These are phyloP conservation scores for Parotia lawesii DNA, from an alignment of 2,113 vertebrate species.

Conservation along the genomic window DNA sequence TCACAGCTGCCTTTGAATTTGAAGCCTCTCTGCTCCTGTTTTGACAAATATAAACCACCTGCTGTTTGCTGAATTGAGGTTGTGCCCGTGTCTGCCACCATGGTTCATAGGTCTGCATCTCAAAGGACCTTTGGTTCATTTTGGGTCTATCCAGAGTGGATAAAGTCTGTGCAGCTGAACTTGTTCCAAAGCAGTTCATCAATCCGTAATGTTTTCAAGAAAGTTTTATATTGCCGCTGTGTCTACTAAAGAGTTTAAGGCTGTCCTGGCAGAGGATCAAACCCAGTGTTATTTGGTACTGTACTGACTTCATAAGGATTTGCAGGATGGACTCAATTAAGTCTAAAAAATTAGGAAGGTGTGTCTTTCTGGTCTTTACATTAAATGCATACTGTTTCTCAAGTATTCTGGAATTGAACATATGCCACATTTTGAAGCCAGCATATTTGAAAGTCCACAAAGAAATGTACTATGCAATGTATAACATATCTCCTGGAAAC, in stretches of 20 bases:
- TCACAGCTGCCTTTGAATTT: not conserved
- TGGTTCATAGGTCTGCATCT: conserved; percentile 17
- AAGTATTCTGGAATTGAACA: conserved; percentile 38
- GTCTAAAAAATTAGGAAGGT: conserved; percentile 47
- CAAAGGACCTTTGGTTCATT: conserved; percentile 40
- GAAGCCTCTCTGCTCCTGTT: not conserved
- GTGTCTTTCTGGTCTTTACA: conserved; percentile 49
- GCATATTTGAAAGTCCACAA: not conserved
- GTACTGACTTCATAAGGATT: conserved; percentile 59
- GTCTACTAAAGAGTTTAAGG: conserved; percentile 60
- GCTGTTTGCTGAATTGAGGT: not conserved
- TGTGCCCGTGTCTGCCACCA: not conserved
- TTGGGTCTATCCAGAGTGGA: conserved; percentile 38
- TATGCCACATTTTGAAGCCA: conserved; percentile 34
- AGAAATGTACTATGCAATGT: not conserved
- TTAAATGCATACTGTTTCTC: conserved; percentile 46
- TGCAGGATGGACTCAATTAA: conserved; percentile 64
- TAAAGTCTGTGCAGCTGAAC: conserved; percentile 62
- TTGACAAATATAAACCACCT: conserved; percentile 11
- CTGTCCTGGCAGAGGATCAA: conserved; percentile 66
- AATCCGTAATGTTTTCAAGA: conserved; percentile 71
- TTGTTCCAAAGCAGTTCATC: conserved; percentile 71
- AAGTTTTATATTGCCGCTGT: conserved; percentile 67
- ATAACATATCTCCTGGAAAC: conserved; percentile 20
- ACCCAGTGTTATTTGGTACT: conserved; percentile 51